These are phyloP conservation scores for Gambelia wislizenii DNA, from an alignment of 2,797 vertebrate genomes.

Conservation along the genomic window DNA sequence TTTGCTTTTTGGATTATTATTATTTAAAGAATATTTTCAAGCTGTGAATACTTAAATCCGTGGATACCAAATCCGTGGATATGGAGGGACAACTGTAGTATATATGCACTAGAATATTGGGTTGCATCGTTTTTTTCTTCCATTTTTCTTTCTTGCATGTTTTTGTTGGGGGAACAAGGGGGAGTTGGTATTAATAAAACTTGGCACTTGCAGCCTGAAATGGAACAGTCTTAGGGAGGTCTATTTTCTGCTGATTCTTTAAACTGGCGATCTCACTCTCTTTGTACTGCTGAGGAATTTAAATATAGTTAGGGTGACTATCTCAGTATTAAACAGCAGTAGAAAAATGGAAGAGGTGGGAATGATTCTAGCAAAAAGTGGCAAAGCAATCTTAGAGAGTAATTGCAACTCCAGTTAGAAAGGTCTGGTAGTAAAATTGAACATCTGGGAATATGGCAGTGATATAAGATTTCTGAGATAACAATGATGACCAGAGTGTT, in stretches of 20 bases:
- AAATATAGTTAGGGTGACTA: too few relatives aligned
- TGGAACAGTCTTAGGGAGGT: neutral
- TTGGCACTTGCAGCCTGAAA: neutral
- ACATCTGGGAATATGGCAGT: too few relatives aligned
- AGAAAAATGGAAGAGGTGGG: slow-evolving; percentile 24
- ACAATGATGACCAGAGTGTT: too few relatives aligned
- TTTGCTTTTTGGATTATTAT: too few relatives aligned
- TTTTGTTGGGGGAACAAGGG: neutral
- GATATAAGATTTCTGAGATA: neutral
- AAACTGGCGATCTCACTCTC: neutral
- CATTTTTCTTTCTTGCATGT: too few relatives aligned
- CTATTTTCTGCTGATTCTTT: neutral
- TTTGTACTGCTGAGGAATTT: neutral
- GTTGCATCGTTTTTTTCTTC: too few relatives aligned
- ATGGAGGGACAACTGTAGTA: too few relatives aligned
- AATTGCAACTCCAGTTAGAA: neutral
- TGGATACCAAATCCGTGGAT: too few relatives aligned
- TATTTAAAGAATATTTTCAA: too few relatives aligned
- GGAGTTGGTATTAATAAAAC: neutral
- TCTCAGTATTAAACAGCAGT: slow-evolving; percentile 9
- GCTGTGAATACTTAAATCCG: too few relatives aligned
- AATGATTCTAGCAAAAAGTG: slow-evolving; percentile 30
- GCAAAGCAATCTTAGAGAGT: neutral
- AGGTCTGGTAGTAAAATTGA: neutral
- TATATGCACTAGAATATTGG: neutral